These are phyloP conservation scores for Steinernema scapterisci DNA, from an alignment of 2,888 invertebrate genomes.

Conservation along the genomic window DNA sequence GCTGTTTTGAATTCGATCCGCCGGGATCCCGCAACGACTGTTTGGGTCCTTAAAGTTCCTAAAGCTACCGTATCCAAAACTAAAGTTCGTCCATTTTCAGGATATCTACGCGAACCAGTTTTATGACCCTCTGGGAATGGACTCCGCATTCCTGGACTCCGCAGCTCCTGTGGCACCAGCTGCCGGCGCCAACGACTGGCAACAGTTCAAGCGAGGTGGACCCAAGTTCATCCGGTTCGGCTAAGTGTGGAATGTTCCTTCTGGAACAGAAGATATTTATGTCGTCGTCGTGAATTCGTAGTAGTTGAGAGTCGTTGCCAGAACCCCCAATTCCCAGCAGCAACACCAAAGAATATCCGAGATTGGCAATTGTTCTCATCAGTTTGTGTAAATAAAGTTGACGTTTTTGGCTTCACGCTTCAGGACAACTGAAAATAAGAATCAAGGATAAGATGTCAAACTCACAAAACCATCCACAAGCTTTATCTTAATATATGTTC, in stretches of 20 bases:
- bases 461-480: no score
- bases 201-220: constrained; percentile 1
- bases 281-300: neutral
- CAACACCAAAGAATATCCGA: no score
- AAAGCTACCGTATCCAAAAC: no score
- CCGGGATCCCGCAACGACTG: no score
- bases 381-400: constrained; percentile 30
- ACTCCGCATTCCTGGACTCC: neutral
- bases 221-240: constrained; percentile 27
- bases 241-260: neutral
- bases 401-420: neutral
- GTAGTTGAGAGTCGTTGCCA: neutral
- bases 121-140: neutral
- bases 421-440: no score
- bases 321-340: neutral
- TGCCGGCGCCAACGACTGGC: constrained; percentile 11
- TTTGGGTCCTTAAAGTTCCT: no score
- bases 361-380: neutral
- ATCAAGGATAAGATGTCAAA: no score
- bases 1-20: no score
- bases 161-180: neutral
- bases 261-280: neutral
- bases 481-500: no score
- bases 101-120: constrained; percentile 7
- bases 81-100: neutral